These are phyloP conservation scores for Asarcornis scutulata DNA, from an alignment of 2,113 vertebrate species.

Conservation along the genomic window DNA sequence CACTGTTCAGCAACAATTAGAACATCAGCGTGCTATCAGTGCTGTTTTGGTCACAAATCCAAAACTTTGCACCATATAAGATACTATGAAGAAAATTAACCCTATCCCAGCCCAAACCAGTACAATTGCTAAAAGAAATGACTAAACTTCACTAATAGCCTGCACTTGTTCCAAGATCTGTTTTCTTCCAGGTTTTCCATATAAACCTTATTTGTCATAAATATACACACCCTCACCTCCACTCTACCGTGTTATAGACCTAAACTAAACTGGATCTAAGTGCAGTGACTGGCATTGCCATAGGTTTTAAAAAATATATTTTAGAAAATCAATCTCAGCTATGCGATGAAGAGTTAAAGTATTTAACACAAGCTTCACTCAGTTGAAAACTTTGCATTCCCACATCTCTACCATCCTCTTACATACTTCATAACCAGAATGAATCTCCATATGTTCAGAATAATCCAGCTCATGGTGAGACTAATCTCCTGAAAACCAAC, in stretches of 20 bases:
- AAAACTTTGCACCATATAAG: background rate
- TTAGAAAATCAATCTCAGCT: background rate
- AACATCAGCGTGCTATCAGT: background rate
- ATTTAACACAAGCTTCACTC: background rate
- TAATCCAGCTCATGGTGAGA: conserved; percentile 25
- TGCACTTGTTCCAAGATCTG: background rate
- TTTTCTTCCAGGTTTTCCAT: background rate
- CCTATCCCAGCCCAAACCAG: background rate
- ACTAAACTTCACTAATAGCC: background rate
- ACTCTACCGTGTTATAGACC: background rate
- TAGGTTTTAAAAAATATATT: background rate
- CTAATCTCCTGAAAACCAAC: conserved; percentile 42
- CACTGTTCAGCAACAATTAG: background rate
- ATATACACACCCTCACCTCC: background rate
- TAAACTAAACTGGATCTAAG: background rate
- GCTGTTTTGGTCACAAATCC: background rate
- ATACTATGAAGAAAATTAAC: background rate
- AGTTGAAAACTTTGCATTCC: background rate
- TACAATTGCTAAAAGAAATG: background rate
- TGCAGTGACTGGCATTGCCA: background rate
- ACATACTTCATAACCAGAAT: conserved; percentile 32
- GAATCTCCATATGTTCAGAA: conserved; percentile 36
- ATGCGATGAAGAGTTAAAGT: background rate
- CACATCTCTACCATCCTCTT: background rate
- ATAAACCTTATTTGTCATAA: background rate